Evolutionary conservation across 2,888 invertebrate genomes (phyloP).

Genomic region (Spisula solida): DNA sequence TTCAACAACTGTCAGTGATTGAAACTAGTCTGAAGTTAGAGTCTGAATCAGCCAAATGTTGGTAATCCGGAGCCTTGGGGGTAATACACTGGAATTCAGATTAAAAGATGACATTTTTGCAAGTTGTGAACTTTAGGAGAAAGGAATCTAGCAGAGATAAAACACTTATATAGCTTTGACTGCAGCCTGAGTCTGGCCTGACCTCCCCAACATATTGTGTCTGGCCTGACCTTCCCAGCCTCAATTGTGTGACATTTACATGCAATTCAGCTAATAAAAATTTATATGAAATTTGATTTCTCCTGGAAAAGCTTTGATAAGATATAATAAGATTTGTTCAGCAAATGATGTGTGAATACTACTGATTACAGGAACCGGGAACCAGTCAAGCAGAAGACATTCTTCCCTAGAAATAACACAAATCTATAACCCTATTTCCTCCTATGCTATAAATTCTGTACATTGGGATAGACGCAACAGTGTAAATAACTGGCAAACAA

Average conservation of each 20-base stretch:
- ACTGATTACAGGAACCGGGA: not conserved
- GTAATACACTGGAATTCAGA: too few species aligned
- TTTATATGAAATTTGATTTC: not conserved
- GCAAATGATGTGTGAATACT: not conserved
- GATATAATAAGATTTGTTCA: not conserved
- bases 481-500: not conserved
- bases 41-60: too few species aligned
- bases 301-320: constrained; percentile 18
- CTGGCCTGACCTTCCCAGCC: not conserved
- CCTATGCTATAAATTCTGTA: not conserved
- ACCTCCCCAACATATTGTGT: not conserved
- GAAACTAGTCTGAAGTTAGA: too few species aligned
- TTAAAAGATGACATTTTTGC: too few species aligned
- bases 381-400: constrained; percentile 19
- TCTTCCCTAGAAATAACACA: not conserved
- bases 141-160: too few species aligned
- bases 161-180: too few species aligned
- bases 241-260: constrained; percentile 12
- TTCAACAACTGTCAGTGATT: too few species aligned
- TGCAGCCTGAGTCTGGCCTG: not conserved
- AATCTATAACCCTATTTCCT: constrained; percentile 17
- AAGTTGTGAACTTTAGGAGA: too few species aligned
- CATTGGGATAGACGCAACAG: not conserved
- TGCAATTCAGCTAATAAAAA: not conserved
- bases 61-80: too few species aligned